Base-by-base conservation (phyloP, 1,140 invertebrate species). In the Drosophila orena region DNA sequence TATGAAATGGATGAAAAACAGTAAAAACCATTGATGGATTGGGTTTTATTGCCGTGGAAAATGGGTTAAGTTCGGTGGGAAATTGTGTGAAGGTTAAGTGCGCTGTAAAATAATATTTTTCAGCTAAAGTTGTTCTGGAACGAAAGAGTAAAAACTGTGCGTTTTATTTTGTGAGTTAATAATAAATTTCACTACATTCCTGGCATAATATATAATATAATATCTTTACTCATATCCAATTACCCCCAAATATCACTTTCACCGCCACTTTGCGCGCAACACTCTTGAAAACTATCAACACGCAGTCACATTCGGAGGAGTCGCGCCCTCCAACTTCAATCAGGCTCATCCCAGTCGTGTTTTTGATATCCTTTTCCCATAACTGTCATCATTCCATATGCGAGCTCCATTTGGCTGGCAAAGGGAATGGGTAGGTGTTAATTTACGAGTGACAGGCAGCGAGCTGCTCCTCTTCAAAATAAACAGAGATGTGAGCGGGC, bases 321-420 rank as follows among this genome's bases (percentile, higher is more conserved):
- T 49, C 22, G 55, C 17, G 34, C 27, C n/a, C 40, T 42, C n/a
- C 42, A 10, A 27, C 52, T 72, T 54, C 55, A 58, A 65, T 72
- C 62, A 52, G 72, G 20, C 46, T 56, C 53, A 61, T 52, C 66
- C 71, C 35, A 44, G 42, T 20, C 64, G 22, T 76, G 72, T 70
- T 64, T 46, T 77, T 78, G 75, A 77, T 88, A 88, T 88, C 83
- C 83, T 88, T 88, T 77, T 88, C 65, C 79, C 83, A 88, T 88
- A 88, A 88, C 71, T 88, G 83, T 88, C 83, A 81, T 72, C 69
- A 66, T 81, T 81, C 76, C 64, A 65, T 75, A 53, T 59, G 70
- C 57, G 30, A 44, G 57, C 56, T 58, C 53, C 35, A 52, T 35
- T 46, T 11, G 54, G 4, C 4, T 22, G 46, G 37, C 34, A 60